A percentile compares a stretch with the other conserved stretches of the same genome.
Evolutionary conservation across 2,888 invertebrate genomes (phyloP).

Genomic region (Orchestes rusci): DNA sequence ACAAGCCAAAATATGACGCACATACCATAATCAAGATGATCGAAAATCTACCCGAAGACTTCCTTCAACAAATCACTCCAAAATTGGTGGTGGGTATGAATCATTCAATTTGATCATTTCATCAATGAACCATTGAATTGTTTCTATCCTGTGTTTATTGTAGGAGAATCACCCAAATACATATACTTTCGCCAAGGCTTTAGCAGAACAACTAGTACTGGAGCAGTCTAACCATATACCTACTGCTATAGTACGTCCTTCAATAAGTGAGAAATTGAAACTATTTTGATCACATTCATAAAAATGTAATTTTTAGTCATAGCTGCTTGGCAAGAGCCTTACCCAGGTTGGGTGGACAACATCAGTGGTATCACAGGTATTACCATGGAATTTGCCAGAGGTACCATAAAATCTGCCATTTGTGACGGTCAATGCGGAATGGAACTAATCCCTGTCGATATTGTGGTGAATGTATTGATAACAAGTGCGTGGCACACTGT

Average conservation of each 20-base stretch:
- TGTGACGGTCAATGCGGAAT: conserved; percentile 68
- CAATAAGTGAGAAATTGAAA: conserved; percentile 58
- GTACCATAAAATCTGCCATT: conserved; percentile 74
- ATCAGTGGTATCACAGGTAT: conserved; percentile 82
- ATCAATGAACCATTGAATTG: too few species aligned
- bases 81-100: conserved; percentile 53
- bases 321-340: conserved; percentile 68
- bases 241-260: conserved; percentile 85
- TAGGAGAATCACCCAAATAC: conserved; percentile 86
- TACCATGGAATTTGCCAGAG: conserved; percentile 74
- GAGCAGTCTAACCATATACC: conserved; percentile 68
- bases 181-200: conserved; percentile 90
- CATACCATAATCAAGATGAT: conserved; percentile 55
- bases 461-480: conserved; percentile 82
- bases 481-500: conserved; percentile 70
- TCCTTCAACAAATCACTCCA: conserved; percentile 51
- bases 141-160: too few species aligned
- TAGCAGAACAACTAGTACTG: conserved; percentile 80
- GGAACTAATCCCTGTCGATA: conserved; percentile 88
- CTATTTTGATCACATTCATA: background rate
- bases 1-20: conserved; percentile 62
- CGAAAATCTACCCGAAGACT: conserved; percentile 54
- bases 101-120: too few species aligned
- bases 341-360: conserved; percentile 87
- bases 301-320: conserved; percentile 27